Percentiles rank a stretch among this genome's conserved stretches.
Evolutionary conservation across 2,113 vertebrate species (phyloP).

Genomic region (Halcyon malimbica): DNA sequence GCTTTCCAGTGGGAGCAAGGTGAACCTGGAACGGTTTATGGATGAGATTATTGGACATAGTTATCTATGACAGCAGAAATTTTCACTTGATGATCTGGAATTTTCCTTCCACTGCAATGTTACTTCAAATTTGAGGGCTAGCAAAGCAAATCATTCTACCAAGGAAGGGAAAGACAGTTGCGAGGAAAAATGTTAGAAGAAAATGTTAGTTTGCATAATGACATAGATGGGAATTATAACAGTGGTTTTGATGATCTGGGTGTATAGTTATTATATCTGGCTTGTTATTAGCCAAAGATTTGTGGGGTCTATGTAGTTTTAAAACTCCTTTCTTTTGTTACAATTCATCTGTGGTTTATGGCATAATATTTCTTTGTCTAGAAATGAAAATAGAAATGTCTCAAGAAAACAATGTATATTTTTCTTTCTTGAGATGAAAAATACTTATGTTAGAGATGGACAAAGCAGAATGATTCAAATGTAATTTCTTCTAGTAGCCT

Average conservation of each 20-base stretch:
- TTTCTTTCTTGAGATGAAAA: conserved; percentile 15
- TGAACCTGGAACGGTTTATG: not conserved
- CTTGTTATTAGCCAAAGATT: not conserved
- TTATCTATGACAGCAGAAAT: not conserved
- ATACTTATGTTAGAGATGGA: not conserved
- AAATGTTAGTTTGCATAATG: not conserved
- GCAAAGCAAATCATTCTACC: not conserved
- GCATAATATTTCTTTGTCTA: not conserved
- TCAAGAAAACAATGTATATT: conserved; percentile 1
- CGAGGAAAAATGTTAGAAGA: not conserved
- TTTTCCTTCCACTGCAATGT: not conserved
- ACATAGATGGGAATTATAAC: not conserved
- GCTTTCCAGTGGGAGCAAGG: not conserved
- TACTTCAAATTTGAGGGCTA: not conserved
- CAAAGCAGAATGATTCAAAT: not conserved
- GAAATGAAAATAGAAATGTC: not conserved
- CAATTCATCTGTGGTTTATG: not conserved
- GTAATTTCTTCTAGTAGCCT: not conserved
- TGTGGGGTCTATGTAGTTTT: not conserved
- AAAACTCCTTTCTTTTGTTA: not conserved
- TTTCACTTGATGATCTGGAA: not conserved
- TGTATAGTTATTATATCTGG: not conserved
- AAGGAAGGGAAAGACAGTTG: not conserved
- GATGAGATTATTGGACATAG: not conserved
- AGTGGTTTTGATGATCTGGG: not conserved